Base-by-base conservation (phyloP, 2,888 invertebrate species). In the Plagiodera versicolora region DNA sequence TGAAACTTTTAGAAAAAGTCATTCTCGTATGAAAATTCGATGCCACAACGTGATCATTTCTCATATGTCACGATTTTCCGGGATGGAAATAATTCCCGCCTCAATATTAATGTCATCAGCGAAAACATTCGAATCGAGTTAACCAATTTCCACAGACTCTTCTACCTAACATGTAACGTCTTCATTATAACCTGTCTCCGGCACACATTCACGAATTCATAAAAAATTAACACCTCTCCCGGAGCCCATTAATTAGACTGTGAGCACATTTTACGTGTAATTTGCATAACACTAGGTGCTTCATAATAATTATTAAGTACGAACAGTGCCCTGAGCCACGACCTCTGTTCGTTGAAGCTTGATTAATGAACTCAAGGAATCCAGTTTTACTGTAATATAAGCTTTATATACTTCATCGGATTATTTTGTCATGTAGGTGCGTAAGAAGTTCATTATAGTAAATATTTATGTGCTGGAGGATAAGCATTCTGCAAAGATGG, bases 341-440 rank as follows among this genome's bases (percentile, higher is more conserved):
- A 67, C 70, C 64, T 67, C 60, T 70, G 69, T 70, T 68, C 63
- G 67, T 70, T 69, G 70, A 69, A 70, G 67, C 69, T 68, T 71
- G 72, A 72, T 72, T 70, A 72, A 72, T 71, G 70, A 70, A 71
- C 68, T 70, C 63, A 63, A 62, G 67, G 70, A 69, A 70, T 72
- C 70, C 70, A 69, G 72, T 72, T 70, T 72, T 72, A 68, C 67
- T 68, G 69, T 72, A 70, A 71, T 72, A 68, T 70, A 69, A 72
- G 72, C 70, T 72, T 70, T 70, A 71, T 72, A 72, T 69, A 70
- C 62, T 57, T 72, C 69, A 72, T 68, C 69, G 65, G 70, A 70
- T 72, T 72, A 72, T 67, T 63, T 66, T 69, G 70, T 70, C 71
- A 68, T 54, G 56, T 69, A 67, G 58, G 63, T 67, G 68, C 61